Evolutionary conservation across 2,113 vertebrate species (phyloP), one percentile per base, ranked within the genome.

Genomic region (Rhinichthys klamathensis): DNA sequence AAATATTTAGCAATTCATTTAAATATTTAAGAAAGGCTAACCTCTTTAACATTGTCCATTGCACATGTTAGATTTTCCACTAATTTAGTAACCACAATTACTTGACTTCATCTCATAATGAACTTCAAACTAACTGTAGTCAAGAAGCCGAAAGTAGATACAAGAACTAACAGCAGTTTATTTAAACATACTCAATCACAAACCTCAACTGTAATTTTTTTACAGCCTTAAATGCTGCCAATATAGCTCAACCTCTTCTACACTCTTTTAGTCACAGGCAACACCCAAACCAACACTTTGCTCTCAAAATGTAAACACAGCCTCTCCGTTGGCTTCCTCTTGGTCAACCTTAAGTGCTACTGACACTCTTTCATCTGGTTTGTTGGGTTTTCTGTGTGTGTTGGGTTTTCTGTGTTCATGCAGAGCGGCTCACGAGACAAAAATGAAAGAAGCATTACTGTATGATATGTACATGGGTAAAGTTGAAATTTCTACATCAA

Each of bases 251-350:
- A 18, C 54, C 54, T 56, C 2, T 56, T 56, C 13, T 13, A 56
- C 32, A 32, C 30, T 60, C 18, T n/a, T 79, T n/a, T 13, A 79
- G 35, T 15, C 23, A 44, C 56, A 79, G 23, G 41, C 11, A 73
- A 79, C 77, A 79, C 77, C 35, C 32, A 77, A 77, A 77, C 16
- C 30, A 27, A 77, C 49, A 56, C 49, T 56, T 18, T 12, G 9
- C 27, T 9, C 13, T 61, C 35, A 41, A 25, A 61, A 25, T 61
- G 23, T 25, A 79, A 15, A 79, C 23, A 18, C 56, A 18, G 6
- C 35, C 77, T 44, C 56, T 78, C 9, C 74, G 21, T 60, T 78
- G 30, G 5, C 16, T 78, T 78, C 49, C 30, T 38, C 30, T 58
- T 11, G 18, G 32, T 79, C 23, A 79, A 41, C 54, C 13, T 56